Base-by-base conservation (phyloP, 1,140 invertebrate genomes). In the Aricia agestis region DNA sequence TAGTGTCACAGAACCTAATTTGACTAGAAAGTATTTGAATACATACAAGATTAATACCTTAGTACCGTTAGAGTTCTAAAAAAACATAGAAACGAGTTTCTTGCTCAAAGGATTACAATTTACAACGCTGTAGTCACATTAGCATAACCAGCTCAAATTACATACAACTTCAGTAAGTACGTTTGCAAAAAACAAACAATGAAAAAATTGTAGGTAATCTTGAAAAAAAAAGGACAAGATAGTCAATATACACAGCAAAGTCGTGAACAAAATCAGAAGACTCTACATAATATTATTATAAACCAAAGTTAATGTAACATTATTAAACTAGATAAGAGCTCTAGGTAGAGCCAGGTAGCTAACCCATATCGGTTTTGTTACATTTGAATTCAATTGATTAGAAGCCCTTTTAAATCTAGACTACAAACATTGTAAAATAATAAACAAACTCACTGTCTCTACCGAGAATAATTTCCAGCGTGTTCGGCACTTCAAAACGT, bases 401-500 rank as follows among this genome's bases (percentile, higher is more conserved):
- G 45, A 52, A 15, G 45, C 45, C 45, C 45, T 52, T 52, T 11
- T 52, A 52, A 67, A 17, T 67, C 66, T 36, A 52, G 9, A 15
- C 15, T 61, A 63, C 59, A 67, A 31, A 57, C n/a, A 32, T 31
- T n/a, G 10, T 67, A 59, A 25, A 68, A 58, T 52, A 69, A 18
- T 65, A 17, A 42, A 36, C 17, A 69, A 65, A 75, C 72, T 61
- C 69, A 79, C 77, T 84, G 82, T 84, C 86, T 84, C 83, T 80
- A 75, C 86, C 84, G 68, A 91, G 88, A 74, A 83, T 78, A 76
- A 91, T 89, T 83, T 91, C 89, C 87, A 91, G 87, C 76, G 85
- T 91, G 74, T 91, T 91, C 42, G 89, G 89, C 82, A 91, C 89
- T 81, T 91, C 89, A 71, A 89, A 91, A 72, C 87, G 84, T 87